These are phyloP conservation scores for Meandrusa payeni DNA, from an alignment of 2,888 invertebrate genomes.

Conservation along the genomic window DNA sequence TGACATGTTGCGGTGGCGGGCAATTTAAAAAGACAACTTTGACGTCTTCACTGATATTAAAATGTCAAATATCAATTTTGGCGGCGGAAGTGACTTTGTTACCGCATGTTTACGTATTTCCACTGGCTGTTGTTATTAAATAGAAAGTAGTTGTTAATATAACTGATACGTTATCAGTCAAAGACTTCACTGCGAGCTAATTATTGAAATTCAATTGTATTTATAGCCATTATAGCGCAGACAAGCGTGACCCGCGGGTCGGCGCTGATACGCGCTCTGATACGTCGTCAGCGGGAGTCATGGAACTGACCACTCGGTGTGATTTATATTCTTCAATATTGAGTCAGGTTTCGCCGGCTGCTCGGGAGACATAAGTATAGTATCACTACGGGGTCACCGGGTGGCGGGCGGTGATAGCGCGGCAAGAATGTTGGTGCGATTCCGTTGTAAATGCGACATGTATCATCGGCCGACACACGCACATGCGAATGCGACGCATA, in stretches of 20 bases:
- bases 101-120: conserved; percentile 55
- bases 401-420: conserved; percentile 47
- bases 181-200: conserved; percentile 70
- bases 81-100: conserved; percentile 64
- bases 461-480: conserved; percentile 60
- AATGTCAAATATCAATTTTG: conserved; percentile 40
- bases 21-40: conserved; percentile 53
- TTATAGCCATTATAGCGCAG: conserved; percentile 63
- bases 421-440: conserved; percentile 54
- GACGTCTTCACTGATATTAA: conserved; percentile 55
- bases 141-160: conserved; percentile 36
- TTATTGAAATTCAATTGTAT: conserved; percentile 76
- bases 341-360: conserved; percentile 39
- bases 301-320: conserved; percentile 65
- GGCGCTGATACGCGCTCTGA: conserved; percentile 53
- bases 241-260: conserved; percentile 54
- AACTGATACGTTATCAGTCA: conserved; percentile 70
- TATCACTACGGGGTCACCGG: no score
- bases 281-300: conserved; percentile 54
- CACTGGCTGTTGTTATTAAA: conserved; percentile 41
- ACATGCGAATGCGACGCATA: conserved; percentile 58
- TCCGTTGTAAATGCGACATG: conserved; percentile 61
- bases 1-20: conserved; percentile 70
- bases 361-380: conserved; percentile 28
- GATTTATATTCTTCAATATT: conserved; percentile 48